These are phyloP conservation scores for Himalopsyche phryganea DNA, from an alignment of 1,140 invertebrate species.

Conservation along the genomic window DNA sequence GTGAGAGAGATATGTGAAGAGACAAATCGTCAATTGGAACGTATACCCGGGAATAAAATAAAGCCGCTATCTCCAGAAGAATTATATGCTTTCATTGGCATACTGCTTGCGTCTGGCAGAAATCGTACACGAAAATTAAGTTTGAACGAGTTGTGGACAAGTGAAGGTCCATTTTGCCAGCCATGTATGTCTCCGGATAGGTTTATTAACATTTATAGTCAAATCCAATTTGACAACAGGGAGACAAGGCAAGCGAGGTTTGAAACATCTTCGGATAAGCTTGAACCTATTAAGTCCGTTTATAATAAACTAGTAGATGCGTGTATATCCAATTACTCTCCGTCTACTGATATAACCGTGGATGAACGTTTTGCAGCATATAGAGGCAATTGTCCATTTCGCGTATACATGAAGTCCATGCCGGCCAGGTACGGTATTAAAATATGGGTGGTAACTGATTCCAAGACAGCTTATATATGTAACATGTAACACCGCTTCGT, in stretches of 20 bases:
- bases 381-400: slow-evolving; percentile 1
- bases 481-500: too few species aligned
- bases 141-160: too few species aligned
- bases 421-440: not conserved
- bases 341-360: not conserved
- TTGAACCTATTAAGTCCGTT: too few species aligned
- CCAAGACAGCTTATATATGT: not conserved
- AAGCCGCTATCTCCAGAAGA: too few species aligned
- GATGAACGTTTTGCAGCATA: slow-evolving; percentile 1
- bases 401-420: slow-evolving; percentile 2
- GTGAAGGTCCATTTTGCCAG: too few species aligned
- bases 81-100: too few species aligned
- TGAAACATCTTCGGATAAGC: slow-evolving; percentile 4
- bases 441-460: not conserved
- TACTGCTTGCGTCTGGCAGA: too few species aligned
- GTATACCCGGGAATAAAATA: too few species aligned
- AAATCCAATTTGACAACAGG: slow-evolving; percentile 6
- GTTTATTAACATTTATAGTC: slow-evolving; percentile 3
- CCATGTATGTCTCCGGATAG: too few species aligned
- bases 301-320: slow-evolving; percentile 6
- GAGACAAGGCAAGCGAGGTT: slow-evolving; percentile 12
- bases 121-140: too few species aligned
- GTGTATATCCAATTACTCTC: slow-evolving; percentile 5
- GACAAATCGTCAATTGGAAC: too few species aligned
- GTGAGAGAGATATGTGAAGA: too few species aligned